Percentiles rank a stretch among this genome's conserved stretches.
These are phyloP conservation scores for Ophion obscuratus DNA, from an alignment of 2,888 invertebrate species.

Conservation along the genomic window DNA sequence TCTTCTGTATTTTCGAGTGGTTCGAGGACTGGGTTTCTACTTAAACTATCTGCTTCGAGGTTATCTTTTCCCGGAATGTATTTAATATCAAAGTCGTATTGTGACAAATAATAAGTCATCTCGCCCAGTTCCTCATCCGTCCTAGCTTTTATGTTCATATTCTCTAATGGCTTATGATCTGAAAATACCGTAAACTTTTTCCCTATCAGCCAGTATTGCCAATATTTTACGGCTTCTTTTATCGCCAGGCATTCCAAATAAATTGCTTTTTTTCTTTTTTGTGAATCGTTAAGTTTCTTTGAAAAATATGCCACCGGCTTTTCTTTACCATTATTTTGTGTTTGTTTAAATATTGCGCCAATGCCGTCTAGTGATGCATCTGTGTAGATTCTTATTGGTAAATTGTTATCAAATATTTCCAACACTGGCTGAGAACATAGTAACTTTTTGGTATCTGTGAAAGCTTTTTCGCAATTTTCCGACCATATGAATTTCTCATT, in stretches of 20 bases:
- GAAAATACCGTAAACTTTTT: slow-evolving; percentile 43
- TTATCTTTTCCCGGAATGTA: slow-evolving; percentile 45
- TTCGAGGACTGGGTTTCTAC: slow-evolving; percentile 68
- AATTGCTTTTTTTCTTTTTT: slow-evolving; percentile 62
- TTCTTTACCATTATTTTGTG: slow-evolving; percentile 34
- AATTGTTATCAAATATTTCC: slow-evolving; percentile 59
- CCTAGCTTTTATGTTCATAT: slow-evolving; percentile 48
- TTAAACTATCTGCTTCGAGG: slow-evolving; percentile 57
- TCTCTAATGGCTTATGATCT: slow-evolving; percentile 63
- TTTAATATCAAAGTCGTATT: slow-evolving; percentile 60
- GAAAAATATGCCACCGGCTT: slow-evolving; percentile 35
- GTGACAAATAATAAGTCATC: slow-evolving; percentile 55
- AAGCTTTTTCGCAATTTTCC: slow-evolving; percentile 60
- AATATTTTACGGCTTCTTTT: slow-evolving; percentile 36
- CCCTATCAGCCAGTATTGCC: slow-evolving; percentile 60
- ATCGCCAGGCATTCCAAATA: slow-evolving; percentile 37
- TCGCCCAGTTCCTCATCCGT: slow-evolving; percentile 47
- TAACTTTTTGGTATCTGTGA: slow-evolving; percentile 60
- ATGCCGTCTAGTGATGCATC: slow-evolving; percentile 63
- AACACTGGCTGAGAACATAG: slow-evolving; percentile 62
- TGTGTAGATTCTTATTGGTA: slow-evolving; percentile 63
- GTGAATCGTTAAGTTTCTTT: slow-evolving; percentile 49
- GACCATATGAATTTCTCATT: slow-evolving; percentile 60
- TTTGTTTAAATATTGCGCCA: slow-evolving; percentile 59
- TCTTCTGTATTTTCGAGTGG: slow-evolving; percentile 57